Conservation (phyloP, 2,888 invertebrate genomes). For the Bhutanitis thaidina region DNA sequence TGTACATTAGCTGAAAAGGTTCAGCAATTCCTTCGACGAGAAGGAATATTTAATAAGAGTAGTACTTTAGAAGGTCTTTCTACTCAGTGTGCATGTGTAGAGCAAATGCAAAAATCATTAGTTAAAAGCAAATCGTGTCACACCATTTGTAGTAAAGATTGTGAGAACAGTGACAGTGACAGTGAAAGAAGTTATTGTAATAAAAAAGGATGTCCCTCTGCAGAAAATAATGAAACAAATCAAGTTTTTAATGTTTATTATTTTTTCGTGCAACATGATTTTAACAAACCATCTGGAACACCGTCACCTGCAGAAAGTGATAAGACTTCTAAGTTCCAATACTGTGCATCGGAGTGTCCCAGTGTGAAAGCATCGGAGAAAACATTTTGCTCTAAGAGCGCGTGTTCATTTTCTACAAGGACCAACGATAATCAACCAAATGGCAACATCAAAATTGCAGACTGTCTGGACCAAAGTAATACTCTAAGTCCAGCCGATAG, state of each 20-base stretch:
- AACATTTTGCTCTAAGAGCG: constrained; percentile 48
- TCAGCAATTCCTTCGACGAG: constrained; percentile 56
- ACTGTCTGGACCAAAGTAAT: constrained; percentile 21
- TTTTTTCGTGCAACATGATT: constrained; percentile 62
- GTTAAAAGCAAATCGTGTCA: constrained; percentile 42
- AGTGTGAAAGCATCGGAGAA: constrained; percentile 39
- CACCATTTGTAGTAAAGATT: constrained; percentile 49
- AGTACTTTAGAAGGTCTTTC: constrained; percentile 48
- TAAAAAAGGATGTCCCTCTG: constrained; percentile 49
- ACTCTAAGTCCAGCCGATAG: constrained; percentile 66
- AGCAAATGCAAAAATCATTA: constrained; percentile 55
- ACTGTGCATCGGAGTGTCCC: constrained; percentile 52
- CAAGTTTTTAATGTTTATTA: constrained; percentile 60
- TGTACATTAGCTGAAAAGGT: constrained; percentile 63
- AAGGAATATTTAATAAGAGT: constrained; percentile 50
- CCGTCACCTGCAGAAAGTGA: constrained; percentile 27
- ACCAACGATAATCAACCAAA: neutral
- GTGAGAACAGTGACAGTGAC: constrained; percentile 39
- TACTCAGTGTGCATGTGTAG: constrained; percentile 65
- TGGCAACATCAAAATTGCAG: constrained; percentile 30
- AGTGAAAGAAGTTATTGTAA: constrained; percentile 43
- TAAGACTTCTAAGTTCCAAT: constrained; percentile 38
- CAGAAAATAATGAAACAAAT: constrained; percentile 26
- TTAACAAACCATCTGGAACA: constrained; percentile 33
- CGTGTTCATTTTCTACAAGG: constrained; percentile 34